These are phyloP conservation scores for Phyllostomus discolor DNA, from an alignment of 2,113 vertebrate species.

Conservation along the genomic window DNA sequence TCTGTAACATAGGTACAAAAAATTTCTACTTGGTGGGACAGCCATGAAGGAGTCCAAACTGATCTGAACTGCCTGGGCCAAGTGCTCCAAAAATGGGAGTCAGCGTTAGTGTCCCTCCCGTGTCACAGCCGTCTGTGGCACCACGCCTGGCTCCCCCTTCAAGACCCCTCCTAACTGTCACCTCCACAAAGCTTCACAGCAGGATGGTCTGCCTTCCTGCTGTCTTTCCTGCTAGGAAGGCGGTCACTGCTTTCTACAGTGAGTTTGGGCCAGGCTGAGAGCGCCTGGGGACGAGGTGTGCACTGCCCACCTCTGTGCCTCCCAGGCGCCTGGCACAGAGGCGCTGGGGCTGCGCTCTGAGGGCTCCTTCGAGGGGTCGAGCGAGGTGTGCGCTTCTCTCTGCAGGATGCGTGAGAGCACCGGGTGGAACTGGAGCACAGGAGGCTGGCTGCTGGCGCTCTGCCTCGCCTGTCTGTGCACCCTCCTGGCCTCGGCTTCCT, in stretches of 20 bases:
- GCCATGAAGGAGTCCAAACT: background rate
- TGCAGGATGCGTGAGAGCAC: constrained; percentile 85
- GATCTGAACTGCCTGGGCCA: background rate
- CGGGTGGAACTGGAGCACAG: constrained; percentile 78
- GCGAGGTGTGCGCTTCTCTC: background rate
- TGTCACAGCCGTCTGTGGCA: background rate
- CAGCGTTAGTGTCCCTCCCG: too few relatives aligned
- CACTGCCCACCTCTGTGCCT: background rate
- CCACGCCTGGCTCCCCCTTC: background rate
- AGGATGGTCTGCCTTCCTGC: background rate
- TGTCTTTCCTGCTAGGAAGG: background rate
- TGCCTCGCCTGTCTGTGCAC: constrained; percentile 86
- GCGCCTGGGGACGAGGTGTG: background rate
- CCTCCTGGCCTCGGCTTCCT: constrained; percentile 82
- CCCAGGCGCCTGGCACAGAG: background rate
- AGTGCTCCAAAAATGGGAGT: background rate
- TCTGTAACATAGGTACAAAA: background rate
- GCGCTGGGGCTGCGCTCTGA: too few relatives aligned
- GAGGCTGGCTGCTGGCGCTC: constrained; percentile 81
- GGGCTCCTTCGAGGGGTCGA: background rate
- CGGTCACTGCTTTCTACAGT: background rate
- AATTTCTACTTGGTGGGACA: background rate
- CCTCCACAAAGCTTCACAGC: background rate
- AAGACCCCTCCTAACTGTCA: background rate
- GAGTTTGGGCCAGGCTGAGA: background rate